Evolutionary conservation across 2,888 invertebrate genomes (phyloP), one percentile per base, ranked within the genome.

Genomic region (Chalcosyrphus nemorum): DNA sequence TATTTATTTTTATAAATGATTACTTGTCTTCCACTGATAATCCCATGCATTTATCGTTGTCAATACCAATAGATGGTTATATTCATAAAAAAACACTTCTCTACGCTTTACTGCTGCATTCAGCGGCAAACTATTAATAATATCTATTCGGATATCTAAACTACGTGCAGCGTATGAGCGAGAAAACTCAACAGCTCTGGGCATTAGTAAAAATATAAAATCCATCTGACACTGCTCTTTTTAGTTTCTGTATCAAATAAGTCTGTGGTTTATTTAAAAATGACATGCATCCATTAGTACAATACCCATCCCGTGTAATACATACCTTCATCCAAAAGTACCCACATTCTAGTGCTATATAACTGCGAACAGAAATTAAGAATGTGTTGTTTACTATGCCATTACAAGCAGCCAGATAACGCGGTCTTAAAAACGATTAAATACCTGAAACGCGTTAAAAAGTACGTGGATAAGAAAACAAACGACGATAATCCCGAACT

Each of bases 391-490:
- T 84, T 84, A 68, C 68, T 78, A 86, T 77, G 57, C 74, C 71
- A 56, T 86, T 86, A 68, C 80, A 86, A 84, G 85, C 88, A 91
- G 92, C 90, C 90, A 61, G 91, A 91, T 88, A 90, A 88, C 78
- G 89, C 90, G 81, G 90, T 92, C 87, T 88, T 91, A 85, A 90
- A 90, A 88, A 91, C 91, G 27, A 89, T 92, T 56, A 92, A 91
- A 87, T 91, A 91, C 88, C 89, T 92, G 86, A 91, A 89, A 88
- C 90, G 90, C 56, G 89, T 92, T 57, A 91, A 91, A 88, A 92
- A 90, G 87, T 91, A 91, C 87, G 91, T 92, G 87, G 91, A 91
- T 84, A 91, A 92, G 87, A 91, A 89, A 87, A 90, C 90, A 81
- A 87, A 87, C 29, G 89, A 89, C 72, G 88, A 88, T 74, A 87